These are phyloP conservation scores for Pontoporia blainvillei DNA, from an alignment of 2,113 vertebrate species.

Conservation along the genomic window DNA sequence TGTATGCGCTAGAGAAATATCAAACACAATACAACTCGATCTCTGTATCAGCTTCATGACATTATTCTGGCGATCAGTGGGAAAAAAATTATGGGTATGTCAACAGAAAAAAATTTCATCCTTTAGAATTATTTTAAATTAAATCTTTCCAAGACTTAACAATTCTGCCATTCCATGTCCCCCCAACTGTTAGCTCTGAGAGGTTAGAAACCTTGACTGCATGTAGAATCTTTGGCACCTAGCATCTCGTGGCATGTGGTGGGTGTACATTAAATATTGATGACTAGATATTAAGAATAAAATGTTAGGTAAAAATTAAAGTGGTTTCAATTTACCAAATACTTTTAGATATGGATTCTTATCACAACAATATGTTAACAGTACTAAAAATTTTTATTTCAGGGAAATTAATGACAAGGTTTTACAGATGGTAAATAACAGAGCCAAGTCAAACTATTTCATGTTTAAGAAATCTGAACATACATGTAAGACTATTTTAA, in stretches of 20 bases:
- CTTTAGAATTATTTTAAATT: neutral
- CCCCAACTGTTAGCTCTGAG: neutral
- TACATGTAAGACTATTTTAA: neutral
- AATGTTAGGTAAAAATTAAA: neutral
- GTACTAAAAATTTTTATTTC: constrained; percentile 7
- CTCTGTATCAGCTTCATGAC: neutral
- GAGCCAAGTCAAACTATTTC: neutral
- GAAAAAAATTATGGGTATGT: neutral
- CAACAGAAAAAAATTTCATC: neutral
- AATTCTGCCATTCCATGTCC: neutral
- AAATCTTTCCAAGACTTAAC: neutral
- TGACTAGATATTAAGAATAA: neutral
- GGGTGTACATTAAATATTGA: neutral
- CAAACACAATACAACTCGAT: neutral
- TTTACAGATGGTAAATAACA: neutral
- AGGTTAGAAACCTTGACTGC: neutral
- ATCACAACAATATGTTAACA: neutral
- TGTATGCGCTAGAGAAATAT: neutral
- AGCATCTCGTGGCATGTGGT: neutral
- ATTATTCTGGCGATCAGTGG: neutral
- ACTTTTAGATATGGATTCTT: neutral
- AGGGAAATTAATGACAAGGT: neutral
- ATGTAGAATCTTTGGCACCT: neutral
- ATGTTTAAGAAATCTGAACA: constrained; percentile 15
- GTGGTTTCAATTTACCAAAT: neutral